Conservation (phyloP, 2,888 invertebrate genomes). For the Bombylius major region DNA sequence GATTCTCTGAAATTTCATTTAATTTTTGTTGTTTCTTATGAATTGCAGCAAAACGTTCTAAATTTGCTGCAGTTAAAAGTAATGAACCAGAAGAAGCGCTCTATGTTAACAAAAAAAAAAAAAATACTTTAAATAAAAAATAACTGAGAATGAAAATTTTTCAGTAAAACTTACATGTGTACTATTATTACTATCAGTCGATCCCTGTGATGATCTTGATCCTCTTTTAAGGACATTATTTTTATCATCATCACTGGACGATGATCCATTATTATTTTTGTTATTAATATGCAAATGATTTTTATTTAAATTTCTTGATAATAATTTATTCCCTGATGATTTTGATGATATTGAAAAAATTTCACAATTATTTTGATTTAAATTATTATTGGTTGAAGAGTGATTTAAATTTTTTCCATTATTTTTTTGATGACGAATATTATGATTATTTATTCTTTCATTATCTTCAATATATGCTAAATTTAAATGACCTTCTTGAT, state of each 20-base stretch:
- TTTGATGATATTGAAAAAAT: neutral
- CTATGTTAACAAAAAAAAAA: neutral
- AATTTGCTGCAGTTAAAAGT: conserved; percentile 65
- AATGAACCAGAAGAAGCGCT: conserved; percentile 62
- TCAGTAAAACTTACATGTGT: conserved; percentile 52
- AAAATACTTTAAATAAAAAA: neutral
- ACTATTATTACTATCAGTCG: conserved; percentile 60
- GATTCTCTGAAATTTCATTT: neutral
- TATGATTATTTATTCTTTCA: neutral
- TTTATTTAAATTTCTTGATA: no score
- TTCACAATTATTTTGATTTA: neutral
- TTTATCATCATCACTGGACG: neutral
- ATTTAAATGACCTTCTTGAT: conserved; percentile 8
- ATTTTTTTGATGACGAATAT: neutral
- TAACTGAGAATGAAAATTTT: neutral
- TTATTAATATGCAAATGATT: no score
- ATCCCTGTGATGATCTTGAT: conserved; percentile 53
- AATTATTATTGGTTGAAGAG: neutral
- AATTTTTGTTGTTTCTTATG: conserved; percentile 28
- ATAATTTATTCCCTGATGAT: neutral
- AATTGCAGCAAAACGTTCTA: conserved; percentile 44
- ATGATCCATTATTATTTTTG: no score
- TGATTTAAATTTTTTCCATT: neutral
- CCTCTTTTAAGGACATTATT: conserved; percentile 33
- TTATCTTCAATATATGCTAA: conserved; percentile 3